These are phyloP conservation scores for Euplagia quadripunctaria DNA, from an alignment of 2,888 invertebrate species.

Conservation along the genomic window DNA sequence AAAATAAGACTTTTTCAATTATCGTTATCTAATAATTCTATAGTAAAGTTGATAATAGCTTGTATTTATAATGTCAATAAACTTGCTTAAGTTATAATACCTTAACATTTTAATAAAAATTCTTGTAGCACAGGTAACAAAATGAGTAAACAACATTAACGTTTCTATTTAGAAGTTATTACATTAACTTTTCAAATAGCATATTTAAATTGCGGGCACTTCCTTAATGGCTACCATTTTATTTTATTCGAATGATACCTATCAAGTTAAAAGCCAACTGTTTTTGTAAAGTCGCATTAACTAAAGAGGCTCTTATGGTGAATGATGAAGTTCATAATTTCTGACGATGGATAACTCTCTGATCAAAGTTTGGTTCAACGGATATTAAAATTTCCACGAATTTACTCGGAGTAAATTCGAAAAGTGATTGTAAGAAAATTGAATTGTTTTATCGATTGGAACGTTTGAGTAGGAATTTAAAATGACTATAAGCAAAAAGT, in stretches of 20 bases:
- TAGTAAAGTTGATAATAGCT: no score
- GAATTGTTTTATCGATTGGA: slow-evolving; percentile 42
- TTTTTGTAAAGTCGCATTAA: slow-evolving; percentile 57
- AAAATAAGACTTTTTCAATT: neutral
- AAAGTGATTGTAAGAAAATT: slow-evolving; percentile 41
- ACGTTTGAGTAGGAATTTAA: slow-evolving; percentile 30
- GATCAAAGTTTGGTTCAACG: slow-evolving; percentile 49
- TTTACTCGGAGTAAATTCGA: slow-evolving; percentile 29
- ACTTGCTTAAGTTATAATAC: neutral
- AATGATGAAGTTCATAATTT: slow-evolving; percentile 68
- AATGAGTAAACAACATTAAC: neutral
- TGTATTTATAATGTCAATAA: neutral
- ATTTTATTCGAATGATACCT: slow-evolving; percentile 25
- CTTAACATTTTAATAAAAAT: neutral
- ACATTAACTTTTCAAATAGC: slow-evolving; percentile 16
- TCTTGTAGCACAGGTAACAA: neutral
- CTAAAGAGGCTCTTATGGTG: slow-evolving; percentile 58
- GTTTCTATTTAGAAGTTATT: slow-evolving; percentile 8
- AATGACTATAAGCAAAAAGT: slow-evolving; percentile 21
- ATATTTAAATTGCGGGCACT: slow-evolving; percentile 18
- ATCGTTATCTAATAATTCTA: no score
- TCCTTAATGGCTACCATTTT: slow-evolving; percentile 24
- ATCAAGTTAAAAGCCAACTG: slow-evolving; percentile 34
- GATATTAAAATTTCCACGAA: slow-evolving; percentile 56
- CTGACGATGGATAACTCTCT: slow-evolving; percentile 36